Evolutionary conservation across 2,797 vertebrate genomes (phyloP), one percentile per base, ranked within the genome.

Genomic region (Ciconia nigra): DNA sequence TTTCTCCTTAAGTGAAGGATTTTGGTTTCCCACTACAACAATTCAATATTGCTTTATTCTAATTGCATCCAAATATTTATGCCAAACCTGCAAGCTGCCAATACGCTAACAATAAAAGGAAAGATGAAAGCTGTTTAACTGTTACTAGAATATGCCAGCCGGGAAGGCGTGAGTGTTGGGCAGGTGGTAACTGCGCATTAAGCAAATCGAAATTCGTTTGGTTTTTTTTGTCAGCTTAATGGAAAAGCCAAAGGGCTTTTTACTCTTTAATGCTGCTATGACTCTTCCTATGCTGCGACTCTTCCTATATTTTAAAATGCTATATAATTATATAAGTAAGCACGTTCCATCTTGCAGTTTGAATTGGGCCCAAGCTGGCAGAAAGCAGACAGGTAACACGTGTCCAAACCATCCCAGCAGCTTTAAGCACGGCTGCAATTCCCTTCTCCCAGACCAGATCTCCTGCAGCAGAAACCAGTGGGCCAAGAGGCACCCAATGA

Each of bases 51-150:
- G 49, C 55, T 89, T 87, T 62, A 10, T 42, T 69, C 78, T 49
- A 28, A 87, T 11, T 73, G 80, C 80, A 69, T 7, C 35, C 95
- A 39, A 57, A 41, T 33, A 39, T 55, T 28, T 22, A 41, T 62
- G 86, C 87, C 92, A 95, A 47, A 39, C 52, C 63, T 81, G 35
- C 11, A 42, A 67, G 61, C 57, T 94, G 90, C 94, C 92, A 87
- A 59, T 10, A 57, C 1, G 2, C 17, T 3, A 22, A 15, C 33
- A 17, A 33, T 26, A 62, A 59, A 51, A 42, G 35, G 44, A 24
- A 71, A 76, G 61, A 47, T 10, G 5, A 59, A 46, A 51, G 86
- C 66, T 62, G 18, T 65, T 42, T 78, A 77, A 57, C 35, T 25
- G 58, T 59, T 58, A 85, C 63, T 67, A 92, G 62, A 42, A 47